phyloP scores from a whole-genome alignment of 1,140 invertebrate species.

The Anoplolepis gracilipes region DNA sequence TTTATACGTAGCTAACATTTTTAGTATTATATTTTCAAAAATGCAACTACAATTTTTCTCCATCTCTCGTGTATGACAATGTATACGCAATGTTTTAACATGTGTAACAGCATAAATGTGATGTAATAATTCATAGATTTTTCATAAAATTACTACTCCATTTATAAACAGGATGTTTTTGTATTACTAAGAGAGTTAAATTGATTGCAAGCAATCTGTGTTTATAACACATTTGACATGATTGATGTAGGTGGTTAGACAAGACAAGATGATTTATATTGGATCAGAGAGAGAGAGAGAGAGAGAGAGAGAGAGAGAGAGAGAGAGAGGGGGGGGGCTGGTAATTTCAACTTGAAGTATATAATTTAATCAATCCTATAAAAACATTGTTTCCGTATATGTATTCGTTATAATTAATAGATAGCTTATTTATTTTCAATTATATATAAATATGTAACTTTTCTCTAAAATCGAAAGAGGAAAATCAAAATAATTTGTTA shows the following conservation, averaged over 20 bases:
- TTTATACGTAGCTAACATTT: not conserved
- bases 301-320: too few relatives aligned
- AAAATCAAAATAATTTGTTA: not conserved
- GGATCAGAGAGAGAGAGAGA: too few relatives aligned
- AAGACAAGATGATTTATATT: conserved; percentile 1
- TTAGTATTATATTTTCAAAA: not conserved
- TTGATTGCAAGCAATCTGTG: not conserved
- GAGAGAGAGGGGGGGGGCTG: too few relatives aligned
- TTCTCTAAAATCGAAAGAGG: not conserved
- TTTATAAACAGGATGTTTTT: conserved; percentile 19
- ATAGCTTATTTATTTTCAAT: not conserved
- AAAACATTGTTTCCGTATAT: not conserved
- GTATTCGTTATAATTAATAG: too few relatives aligned
- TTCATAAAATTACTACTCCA: not conserved
- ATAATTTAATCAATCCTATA: not conserved
- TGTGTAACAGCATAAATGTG: not conserved
- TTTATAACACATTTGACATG: conserved; percentile 7
- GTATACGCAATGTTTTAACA: not conserved
- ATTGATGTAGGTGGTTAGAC: not conserved
- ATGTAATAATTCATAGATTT: not conserved
- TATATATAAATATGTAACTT: not conserved
- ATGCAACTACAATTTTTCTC: not conserved
- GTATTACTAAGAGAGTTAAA: conserved; percentile 17
- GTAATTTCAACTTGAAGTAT: not conserved
- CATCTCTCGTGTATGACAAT: not conserved